Conservation (phyloP, 1,140 invertebrate genomes). For the Eriocheir sinensis region DNA sequence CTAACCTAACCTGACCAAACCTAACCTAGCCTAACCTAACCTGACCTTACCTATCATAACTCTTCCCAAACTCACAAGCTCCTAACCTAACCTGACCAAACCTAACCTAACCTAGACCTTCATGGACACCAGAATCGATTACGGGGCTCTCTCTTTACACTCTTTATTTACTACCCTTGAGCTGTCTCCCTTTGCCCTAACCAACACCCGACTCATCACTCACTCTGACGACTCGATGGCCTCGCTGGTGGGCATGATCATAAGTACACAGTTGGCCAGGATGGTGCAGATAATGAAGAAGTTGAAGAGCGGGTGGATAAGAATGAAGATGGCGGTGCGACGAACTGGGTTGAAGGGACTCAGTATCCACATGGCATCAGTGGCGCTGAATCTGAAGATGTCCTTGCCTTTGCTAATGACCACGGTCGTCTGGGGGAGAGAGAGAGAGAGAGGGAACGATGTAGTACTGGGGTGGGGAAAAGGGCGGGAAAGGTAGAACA, state of each 20-base stretch:
- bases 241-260: conserved; percentile 97
- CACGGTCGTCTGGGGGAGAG: conserved; percentile 93
- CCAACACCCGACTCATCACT: conserved; percentile 84
- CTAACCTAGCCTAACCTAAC: too few relatives aligned
- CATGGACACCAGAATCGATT: too few relatives aligned
- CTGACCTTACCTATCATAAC: too few relatives aligned
- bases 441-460: background rate
- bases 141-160: too few relatives aligned
- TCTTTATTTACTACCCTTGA: too few relatives aligned
- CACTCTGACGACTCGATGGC: conserved; percentile 98
- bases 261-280: conserved; percentile 98
- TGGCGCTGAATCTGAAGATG: conserved; percentile 99
- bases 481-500: background rate
- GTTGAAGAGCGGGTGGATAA: conserved; percentile 98
- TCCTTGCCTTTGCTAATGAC: conserved; percentile 99
- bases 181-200: too few relatives aligned
- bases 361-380: conserved; percentile 96
- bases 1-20: too few relatives aligned
- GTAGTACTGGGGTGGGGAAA: background rate
- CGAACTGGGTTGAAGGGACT: conserved; percentile 98
- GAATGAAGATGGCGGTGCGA: conserved; percentile 97
- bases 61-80: background rate
- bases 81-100: conserved; percentile 71
- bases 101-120: too few relatives aligned
- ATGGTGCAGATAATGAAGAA: conserved; percentile 99